A percentile compares a stretch with the other conserved stretches of the same genome.
These are phyloP conservation scores for Axinella damicornis DNA, from an alignment of 37 sponge, comb jelly and placozoan species.

Conservation along the genomic window DNA sequence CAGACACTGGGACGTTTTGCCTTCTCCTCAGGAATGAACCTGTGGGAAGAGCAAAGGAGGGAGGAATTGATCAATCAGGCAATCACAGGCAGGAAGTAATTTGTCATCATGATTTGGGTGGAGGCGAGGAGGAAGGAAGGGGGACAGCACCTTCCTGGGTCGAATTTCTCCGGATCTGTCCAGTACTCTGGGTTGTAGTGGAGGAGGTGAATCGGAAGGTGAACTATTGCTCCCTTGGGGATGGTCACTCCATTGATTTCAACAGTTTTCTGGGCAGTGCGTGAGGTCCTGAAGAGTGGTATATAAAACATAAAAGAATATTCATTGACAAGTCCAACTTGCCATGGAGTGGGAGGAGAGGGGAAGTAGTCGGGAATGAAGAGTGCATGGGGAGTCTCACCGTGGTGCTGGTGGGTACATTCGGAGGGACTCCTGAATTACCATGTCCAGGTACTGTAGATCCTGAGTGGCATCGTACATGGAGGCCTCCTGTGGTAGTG, in stretches of 20 bases:
- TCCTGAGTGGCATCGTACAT: conserved; percentile 76
- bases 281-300: neutral
- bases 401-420: conserved; percentile 72
- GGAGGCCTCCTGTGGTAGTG: conserved; percentile 43
- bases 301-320: too few species aligned
- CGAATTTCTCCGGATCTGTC: conserved; percentile 67
- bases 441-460: conserved; percentile 81
- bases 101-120: neutral
- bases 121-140: neutral
- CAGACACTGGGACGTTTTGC: conserved; percentile 32
- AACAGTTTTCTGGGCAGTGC: conserved; percentile 2
- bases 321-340: too few species aligned
- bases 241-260: conserved; percentile 27
- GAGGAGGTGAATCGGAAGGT: conserved; percentile 25
- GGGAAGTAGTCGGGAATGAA: too few species aligned
- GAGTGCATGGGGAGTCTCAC: conserved; percentile 35
- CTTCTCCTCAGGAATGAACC: conserved; percentile 70
- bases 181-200: conserved; percentile 70
- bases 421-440: conserved; percentile 80
- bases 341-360: too few species aligned
- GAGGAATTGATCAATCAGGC: neutral
- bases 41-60: neutral
- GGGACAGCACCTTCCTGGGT: conserved; percentile 51
- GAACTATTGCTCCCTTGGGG: conserved; percentile 24
- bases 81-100: neutral